Evolutionary conservation across 1,140 invertebrate genomes (phyloP), one percentile per base, ranked within the genome.

Genomic region (Pogonomyrmex californicus): DNA sequence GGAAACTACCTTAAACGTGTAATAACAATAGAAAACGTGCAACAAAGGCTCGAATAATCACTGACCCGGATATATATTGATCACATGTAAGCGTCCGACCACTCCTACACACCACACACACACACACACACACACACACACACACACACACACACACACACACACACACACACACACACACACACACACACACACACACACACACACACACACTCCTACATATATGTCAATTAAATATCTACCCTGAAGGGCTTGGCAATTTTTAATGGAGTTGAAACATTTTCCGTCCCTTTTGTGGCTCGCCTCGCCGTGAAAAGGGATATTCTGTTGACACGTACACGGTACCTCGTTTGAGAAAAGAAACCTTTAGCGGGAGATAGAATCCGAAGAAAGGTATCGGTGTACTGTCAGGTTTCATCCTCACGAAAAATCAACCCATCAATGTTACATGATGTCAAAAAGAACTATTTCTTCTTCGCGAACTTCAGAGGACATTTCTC

Each of bases 211-310:
- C 68, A 10, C 12, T 23, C 23, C 23, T 23, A 66, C 5, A 49
- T 87, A 10, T 78, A 79, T 88, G 23, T 91, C 89, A 90, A 91
- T 91, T 89, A 89, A 91, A 91, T 90, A 62, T 82, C 70, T 36
- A 86, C 60, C 70, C 60, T 77, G 68, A 30, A 68, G 30, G 54
- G n/a, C 82, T 36, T 0, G 63, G 33, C 2, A n/a, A 51, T 85
- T 83, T 87, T 66, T 83, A 86, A 83, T 71, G 66, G 36, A 63
- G 62, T 56, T 77, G 51, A 88, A 91, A 90, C 82, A 75, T 87
- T 90, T 88, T 85, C 88, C 63, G 14, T 17, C n/a, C 33, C 58
- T 85, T 87, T 87, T 78, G 49, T 75, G 70, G 23, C 14, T n/a
- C 12, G n/a, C 38, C 58, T 30, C 6, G 60, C 56, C 51, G 36